Conservation (phyloP, 2,113 vertebrate genomes). For the Corythornis cristatus region DNA sequence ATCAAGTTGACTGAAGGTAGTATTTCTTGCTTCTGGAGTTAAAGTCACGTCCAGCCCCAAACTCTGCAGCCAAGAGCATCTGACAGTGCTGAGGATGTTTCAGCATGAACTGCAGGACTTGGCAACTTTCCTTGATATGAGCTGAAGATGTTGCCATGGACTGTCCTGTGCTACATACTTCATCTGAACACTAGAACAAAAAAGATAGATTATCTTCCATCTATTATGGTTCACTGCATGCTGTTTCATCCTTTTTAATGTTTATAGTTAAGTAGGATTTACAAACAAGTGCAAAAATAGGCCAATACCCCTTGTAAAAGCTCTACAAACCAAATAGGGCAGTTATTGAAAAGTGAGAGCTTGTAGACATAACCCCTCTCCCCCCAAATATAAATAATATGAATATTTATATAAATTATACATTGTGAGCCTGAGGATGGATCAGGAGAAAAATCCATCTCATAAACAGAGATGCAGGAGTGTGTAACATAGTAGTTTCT, state of each 20-base stretch:
- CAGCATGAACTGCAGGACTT: background rate
- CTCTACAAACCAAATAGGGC: background rate
- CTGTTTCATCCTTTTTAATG: background rate
- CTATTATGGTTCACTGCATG: background rate
- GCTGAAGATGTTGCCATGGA: background rate
- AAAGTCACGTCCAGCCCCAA: background rate
- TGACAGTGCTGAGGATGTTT: background rate
- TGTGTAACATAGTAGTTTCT: background rate
- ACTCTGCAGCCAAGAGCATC: background rate
- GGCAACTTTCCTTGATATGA: background rate
- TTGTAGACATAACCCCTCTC: background rate
- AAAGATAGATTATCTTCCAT: accelerated
- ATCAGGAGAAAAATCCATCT: background rate
- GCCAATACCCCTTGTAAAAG: background rate
- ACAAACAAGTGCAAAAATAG: background rate
- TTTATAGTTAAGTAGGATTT: background rate
- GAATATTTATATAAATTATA: background rate
- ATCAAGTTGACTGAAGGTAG: background rate
- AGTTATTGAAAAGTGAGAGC: background rate
- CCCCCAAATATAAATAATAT: background rate
- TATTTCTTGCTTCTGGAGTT: background rate
- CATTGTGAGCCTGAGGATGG: background rate
- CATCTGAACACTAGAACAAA: background rate
- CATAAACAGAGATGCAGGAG: background rate
- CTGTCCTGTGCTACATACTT: background rate